Percentiles rank a stretch among this genome's conserved stretches.
Conservation (phyloP, 2,888 invertebrate species). For the Alviniconcha strummeri region DNA sequence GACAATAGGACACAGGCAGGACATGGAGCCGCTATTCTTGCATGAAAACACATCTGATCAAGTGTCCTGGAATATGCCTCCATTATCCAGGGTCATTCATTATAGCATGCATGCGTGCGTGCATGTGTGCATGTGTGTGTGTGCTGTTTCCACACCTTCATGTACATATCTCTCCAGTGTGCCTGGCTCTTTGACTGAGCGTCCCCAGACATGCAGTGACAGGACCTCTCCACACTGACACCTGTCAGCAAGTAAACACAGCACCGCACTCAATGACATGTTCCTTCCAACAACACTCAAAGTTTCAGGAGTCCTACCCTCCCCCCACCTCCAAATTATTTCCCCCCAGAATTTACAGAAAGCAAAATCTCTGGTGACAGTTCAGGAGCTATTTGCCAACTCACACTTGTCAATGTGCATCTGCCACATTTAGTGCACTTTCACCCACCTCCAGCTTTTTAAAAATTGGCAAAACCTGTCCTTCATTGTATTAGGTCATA, state of each 20-base stretch:
- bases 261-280: neutral
- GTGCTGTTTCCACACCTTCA: conserved; percentile 27
- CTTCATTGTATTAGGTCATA: too few species aligned
- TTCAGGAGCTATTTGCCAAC: neutral
- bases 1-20: neutral
- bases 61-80: neutral
- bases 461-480: too few species aligned
- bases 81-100: neutral
- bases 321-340: neutral
- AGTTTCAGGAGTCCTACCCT: neutral
- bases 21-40: neutral
- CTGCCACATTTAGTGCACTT: neutral
- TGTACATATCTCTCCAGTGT: conserved; percentile 24
- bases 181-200: conserved; percentile 29
- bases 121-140: neutral
- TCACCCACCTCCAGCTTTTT: too few species aligned
- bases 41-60: neutral
- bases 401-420: neutral
- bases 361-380: neutral
- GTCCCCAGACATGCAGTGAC: conserved; percentile 38
- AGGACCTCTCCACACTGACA: conserved; percentile 50
- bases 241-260: conserved; percentile 31
- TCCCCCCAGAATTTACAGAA: too few species aligned
- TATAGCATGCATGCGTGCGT: neutral
- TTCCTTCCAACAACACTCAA: neutral